Conservation (phyloP, 1,140 invertebrate genomes). For the Tachypleus tridentatus region DNA sequence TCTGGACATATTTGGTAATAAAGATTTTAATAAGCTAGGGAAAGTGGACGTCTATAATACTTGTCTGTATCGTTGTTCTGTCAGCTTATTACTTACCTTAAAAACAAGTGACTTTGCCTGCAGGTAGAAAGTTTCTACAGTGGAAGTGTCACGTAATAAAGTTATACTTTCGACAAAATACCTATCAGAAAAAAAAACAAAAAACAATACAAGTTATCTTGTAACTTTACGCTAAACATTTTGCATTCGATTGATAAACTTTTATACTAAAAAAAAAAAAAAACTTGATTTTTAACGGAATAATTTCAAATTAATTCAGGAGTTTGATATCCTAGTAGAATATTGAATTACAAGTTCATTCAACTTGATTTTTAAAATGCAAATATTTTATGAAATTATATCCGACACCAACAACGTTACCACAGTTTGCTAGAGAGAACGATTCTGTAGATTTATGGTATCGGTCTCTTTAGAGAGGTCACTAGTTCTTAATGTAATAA, state of each 20-base stretch:
- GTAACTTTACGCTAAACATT: background rate
- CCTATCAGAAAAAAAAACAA: conserved; percentile 27
- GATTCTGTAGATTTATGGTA: too few species aligned
- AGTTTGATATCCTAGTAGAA: too few species aligned
- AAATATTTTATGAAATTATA: too few species aligned
- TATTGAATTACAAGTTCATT: background rate
- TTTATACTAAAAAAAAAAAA: conserved; percentile 8
- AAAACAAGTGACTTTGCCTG: conserved; percentile 40
- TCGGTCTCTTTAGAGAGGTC: too few species aligned
- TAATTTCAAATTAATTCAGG: background rate
- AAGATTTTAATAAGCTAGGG: too few species aligned
- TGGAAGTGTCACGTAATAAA: conserved; percentile 36
- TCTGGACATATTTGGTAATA: too few species aligned
- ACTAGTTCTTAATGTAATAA: too few species aligned
- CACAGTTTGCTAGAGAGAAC: too few species aligned
- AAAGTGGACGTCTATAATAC: too few species aligned
- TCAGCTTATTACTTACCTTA: conserved; percentile 32
- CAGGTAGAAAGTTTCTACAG: conserved; percentile 43
- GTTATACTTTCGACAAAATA: conserved; percentile 42
- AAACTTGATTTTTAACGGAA: background rate
- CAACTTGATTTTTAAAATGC: background rate
- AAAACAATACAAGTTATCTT: conserved; percentile 7
- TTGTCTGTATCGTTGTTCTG: too few species aligned
- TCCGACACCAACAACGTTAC: too few species aligned
- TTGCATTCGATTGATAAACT: background rate